These are phyloP conservation scores for Solenopsis fugax DNA, from an alignment of 1,140 invertebrate species.

Conservation along the genomic window DNA sequence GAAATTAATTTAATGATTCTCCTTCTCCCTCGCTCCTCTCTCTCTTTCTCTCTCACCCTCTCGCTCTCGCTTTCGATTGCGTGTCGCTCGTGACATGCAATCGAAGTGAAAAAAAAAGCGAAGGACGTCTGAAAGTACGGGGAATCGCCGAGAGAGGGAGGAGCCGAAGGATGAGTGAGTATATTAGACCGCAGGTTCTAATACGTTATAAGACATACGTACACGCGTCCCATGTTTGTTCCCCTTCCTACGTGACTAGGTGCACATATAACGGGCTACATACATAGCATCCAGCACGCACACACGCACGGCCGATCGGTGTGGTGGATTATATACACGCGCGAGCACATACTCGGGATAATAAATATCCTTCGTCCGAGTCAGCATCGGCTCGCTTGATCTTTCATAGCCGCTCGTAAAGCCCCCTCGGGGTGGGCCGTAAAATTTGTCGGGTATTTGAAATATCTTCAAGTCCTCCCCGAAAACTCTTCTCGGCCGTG, in stretches of 20 bases:
- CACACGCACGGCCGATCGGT: constrained; percentile 25
- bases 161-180: constrained; percentile 42
- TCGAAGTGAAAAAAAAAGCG: not conserved
- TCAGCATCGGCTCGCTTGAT: constrained; percentile 80
- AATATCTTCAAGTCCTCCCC: constrained; percentile 61
- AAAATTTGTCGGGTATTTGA: constrained; percentile 79
- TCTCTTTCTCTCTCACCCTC: too few relatives aligned
- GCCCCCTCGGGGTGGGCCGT: constrained; percentile 67
- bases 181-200: constrained; percentile 69
- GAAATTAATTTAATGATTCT: constrained; percentile 2
- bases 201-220: constrained; percentile 66
- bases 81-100: not conserved
- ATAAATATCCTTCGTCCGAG: constrained; percentile 80
- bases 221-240: constrained; percentile 46
- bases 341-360: constrained; percentile 70
- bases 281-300: constrained; percentile 21
- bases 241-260: constrained; percentile 25
- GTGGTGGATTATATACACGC: constrained; percentile 43
- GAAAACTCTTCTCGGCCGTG: constrained; percentile 52
- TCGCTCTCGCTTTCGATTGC: not conserved
- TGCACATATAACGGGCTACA: constrained; percentile 26
- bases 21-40: too few relatives aligned
- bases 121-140: constrained; percentile 59
- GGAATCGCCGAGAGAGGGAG: not conserved
- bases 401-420: constrained; percentile 81